Percentiles rank a stretch among this genome's conserved stretches.
Evolutionary conservation across 2,888 invertebrate genomes (phyloP).

Genomic region (Cinara cedri): DNA sequence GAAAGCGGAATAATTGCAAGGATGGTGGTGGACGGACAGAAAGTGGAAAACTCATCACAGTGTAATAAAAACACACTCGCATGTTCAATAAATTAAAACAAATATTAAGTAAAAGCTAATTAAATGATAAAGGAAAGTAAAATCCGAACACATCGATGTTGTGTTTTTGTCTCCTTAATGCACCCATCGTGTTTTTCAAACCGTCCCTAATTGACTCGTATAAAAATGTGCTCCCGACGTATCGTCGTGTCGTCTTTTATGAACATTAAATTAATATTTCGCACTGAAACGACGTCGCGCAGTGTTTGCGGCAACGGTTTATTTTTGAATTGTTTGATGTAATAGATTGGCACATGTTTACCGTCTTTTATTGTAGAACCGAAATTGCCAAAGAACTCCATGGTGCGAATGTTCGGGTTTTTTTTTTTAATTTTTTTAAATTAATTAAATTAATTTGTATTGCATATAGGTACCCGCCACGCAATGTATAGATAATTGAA

Average conservation of each 20-base stretch:
- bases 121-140: conserved; percentile 54
- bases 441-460: conserved; percentile 5
- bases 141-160: background rate
- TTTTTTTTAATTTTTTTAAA: conserved; percentile 8
- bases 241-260: background rate
- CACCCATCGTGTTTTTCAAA: background rate
- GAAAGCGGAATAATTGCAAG: conserved; percentile 56
- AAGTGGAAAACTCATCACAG: conserved; percentile 56
- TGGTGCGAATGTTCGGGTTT: background rate
- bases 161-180: conserved; percentile 21
- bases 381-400: background rate
- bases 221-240: conserved; percentile 5
- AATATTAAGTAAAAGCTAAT: conserved; percentile 52
- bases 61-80: conserved; percentile 37
- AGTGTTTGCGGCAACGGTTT: conserved; percentile 8
- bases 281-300: background rate
- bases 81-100: conserved; percentile 50
- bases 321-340: conserved; percentile 21
- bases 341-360: conserved; percentile 7
- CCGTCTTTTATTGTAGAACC: background rate
- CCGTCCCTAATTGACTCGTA: conserved; percentile 37
- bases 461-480: background rate
- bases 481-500: background rate
- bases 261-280: conserved; percentile 21
- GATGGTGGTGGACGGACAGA: conserved; percentile 52